Evolutionary conservation across 2,888 invertebrate species (phyloP).

Genomic region (Tolmerus cingulatus): DNA sequence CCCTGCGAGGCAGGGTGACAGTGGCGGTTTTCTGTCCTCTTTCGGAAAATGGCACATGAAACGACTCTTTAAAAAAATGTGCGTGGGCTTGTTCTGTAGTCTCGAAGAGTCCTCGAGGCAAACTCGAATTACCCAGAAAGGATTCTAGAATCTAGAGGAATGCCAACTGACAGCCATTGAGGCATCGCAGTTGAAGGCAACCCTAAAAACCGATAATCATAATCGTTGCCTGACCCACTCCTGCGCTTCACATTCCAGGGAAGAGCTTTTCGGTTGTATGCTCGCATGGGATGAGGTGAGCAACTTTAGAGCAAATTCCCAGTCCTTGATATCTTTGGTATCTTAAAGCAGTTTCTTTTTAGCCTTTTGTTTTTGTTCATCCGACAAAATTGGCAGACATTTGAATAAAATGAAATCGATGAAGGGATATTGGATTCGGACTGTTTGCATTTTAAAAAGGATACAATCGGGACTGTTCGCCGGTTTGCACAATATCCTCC

Average conservation of each 20-base stretch:
- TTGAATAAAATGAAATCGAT: constrained; percentile 36
- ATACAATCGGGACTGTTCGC: background rate
- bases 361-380: background rate
- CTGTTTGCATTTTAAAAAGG: constrained; percentile 26
- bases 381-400: constrained; percentile 21
- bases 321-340: background rate
- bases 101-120: background rate
- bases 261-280: background rate
- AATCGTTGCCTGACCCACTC: background rate
- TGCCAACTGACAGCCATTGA: background rate
- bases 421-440: constrained; percentile 35
- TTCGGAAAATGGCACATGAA: background rate
- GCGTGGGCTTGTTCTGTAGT: background rate
- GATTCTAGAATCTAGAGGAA: background rate
- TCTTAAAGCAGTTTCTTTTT: background rate
- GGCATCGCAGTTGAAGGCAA: background rate
- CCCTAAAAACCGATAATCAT: background rate
- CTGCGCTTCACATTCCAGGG: background rate
- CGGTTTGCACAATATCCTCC: background rate
- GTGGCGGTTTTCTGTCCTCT: background rate
- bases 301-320: background rate
- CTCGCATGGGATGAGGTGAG: background rate
- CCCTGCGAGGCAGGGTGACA: background rate
- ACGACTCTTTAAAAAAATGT: background rate
- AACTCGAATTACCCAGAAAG: background rate